Conservation (phyloP, 2,113 vertebrate species). For the Ictalurus punctatus region DNA sequence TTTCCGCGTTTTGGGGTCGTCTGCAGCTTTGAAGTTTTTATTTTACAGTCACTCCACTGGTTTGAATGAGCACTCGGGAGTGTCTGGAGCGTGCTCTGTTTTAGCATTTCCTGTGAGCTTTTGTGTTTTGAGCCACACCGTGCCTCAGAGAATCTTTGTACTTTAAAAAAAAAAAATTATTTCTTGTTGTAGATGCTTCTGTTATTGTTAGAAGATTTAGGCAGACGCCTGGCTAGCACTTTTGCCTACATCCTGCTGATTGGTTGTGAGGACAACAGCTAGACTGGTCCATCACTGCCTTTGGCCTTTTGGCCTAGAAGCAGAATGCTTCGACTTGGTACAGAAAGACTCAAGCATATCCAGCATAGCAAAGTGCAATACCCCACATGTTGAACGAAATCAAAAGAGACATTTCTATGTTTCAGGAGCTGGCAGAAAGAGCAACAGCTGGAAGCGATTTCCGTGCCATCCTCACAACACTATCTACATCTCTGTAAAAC, state of each 20-base stretch:
- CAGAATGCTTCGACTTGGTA: slow-evolving; percentile 38
- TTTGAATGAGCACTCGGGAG: slow-evolving; percentile 7
- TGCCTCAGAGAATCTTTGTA: not conserved
- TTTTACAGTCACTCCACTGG: slow-evolving; percentile 41
- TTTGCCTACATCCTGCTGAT: not conserved
- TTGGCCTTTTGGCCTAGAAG: slow-evolving; percentile 4
- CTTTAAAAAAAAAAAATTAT: not conserved
- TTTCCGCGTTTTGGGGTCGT: not conserved
- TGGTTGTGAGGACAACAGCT: not conserved
- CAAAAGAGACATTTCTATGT: slow-evolving; percentile 36
- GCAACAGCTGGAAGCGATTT: slow-evolving; percentile 14
- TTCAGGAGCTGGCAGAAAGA: slow-evolving; percentile 30
- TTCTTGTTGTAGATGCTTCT: not conserved
- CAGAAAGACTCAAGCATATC: slow-evolving; percentile 11
- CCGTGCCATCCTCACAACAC: slow-evolving; percentile 3
- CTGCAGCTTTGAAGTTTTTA: not conserved
- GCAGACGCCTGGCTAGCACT: not conserved
- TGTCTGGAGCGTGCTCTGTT: not conserved
- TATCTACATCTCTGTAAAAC: not conserved
- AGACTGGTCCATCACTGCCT: slow-evolving; percentile 14
- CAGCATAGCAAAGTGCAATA: slow-evolving; percentile 20
- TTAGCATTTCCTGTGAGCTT: not conserved
- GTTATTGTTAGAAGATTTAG: not conserved
- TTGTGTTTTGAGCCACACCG: not conserved
- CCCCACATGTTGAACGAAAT: slow-evolving; percentile 24